Evolutionary conservation across 2,888 invertebrate species (phyloP), one percentile per base, ranked within the genome.

Genomic region (Sclerodermus sp.): DNA sequence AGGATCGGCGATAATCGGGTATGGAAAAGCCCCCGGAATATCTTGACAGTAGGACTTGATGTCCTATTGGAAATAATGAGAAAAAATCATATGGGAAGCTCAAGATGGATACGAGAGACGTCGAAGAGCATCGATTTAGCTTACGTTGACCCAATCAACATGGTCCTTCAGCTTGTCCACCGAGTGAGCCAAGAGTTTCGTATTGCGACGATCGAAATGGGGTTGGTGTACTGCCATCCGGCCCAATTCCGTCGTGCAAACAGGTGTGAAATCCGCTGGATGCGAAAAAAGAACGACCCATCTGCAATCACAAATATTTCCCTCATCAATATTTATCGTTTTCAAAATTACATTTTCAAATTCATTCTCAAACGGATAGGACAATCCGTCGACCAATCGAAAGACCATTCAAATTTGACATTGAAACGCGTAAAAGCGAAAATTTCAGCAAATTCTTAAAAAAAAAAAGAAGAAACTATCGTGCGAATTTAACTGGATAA

Each of bases 241-340:
- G 2, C 89, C 91, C 61, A 94, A 79, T 77, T 93, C 93, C 0
- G 93, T 93, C 5, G 93, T 94, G 72, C 93, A 94, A 0, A 93
- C 93, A 0, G 93, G 93, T 0, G 93, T 94, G 76, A 88, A 94
- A 77, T 93, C 93, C 8, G 90, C 87, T 0, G 93, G 93, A 76
- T 93, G 93, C 0, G 92, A 92, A 75, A 93, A 93, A 17, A 93
- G 78, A 68, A 93, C 86, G 50, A 90, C 88, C 96, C 96, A 91
- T 40, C 91, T 90, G 68, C 12, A 77, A 73, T 34, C n/a, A n/a
- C n/a, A n/a, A n/a, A n/a, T n/a, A n/a, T n/a, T n/a, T n/a, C n/a
- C n/a, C n/a, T n/a, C n/a, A n/a, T n/a, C n/a, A n/a, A n/a, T n/a
- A n/a, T n/a, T n/a, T n/a, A n/a, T n/a, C n/a, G n/a, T n/a, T n/a